Percentiles rank a stretch among this genome's conserved stretches.
Conservation (phyloP, 2,888 invertebrate genomes). For the Cyclophora albipunctata region DNA sequence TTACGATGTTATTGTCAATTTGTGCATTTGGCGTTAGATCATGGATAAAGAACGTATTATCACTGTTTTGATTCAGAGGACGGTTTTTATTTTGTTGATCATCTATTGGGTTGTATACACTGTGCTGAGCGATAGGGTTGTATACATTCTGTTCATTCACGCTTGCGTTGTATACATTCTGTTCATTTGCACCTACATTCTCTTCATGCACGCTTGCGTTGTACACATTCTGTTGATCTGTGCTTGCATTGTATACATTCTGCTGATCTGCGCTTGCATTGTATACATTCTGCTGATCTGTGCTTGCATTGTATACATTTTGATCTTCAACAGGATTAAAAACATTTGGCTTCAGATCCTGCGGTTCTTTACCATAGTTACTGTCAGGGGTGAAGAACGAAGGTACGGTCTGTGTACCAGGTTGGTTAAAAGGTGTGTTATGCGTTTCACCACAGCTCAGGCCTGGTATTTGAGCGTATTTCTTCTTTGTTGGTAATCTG, state of each 20-base stretch:
- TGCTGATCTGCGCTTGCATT: no score
- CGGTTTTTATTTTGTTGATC: no score
- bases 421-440: conserved; percentile 17
- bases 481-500: conserved; percentile 80
- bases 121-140: no score
- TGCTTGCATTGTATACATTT: not conserved
- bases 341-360: no score
- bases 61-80: no score
- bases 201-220: conserved; percentile 1
- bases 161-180: no score
- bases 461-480: conserved; percentile 88
- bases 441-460: conserved; percentile 66
- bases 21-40: conserved; percentile 10
- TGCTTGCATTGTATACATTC: no score
- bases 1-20: conserved; percentile 1
- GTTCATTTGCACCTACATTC: conserved; percentile 6
- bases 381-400: conserved; percentile 21
- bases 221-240: no score
- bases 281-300: no score
- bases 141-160: conserved; percentile 2
- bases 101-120: no score
- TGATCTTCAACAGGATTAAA: not conserved
- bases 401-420: conserved; percentile 18
- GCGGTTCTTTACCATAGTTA: no score
- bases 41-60: no score